These are phyloP conservation scores for Agriopis marginaria DNA, from an alignment of 2,888 invertebrate species.

Conservation along the genomic window DNA sequence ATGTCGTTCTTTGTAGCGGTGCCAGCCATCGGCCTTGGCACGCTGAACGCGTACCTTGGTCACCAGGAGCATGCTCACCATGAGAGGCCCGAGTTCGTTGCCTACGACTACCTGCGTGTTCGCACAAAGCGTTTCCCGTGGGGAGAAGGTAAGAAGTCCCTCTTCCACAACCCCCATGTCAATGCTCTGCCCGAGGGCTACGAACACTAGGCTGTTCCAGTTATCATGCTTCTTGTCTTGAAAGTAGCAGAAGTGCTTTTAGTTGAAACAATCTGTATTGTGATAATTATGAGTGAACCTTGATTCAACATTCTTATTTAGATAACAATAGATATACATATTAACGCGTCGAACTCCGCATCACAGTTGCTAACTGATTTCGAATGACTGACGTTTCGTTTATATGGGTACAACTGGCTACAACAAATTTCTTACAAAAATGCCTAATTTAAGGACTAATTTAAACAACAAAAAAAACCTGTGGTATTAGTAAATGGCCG, in stretches of 20 bases:
- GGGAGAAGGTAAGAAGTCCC: conserved; percentile 95
- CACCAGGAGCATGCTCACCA: conserved; percentile 85
- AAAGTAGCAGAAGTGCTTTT: conserved; percentile 51
- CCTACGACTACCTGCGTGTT: conserved; percentile 92
- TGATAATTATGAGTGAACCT: conserved; percentile 55
- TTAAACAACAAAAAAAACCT: too few relatives aligned
- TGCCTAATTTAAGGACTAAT: too few relatives aligned
- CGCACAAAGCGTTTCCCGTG: conserved; percentile 96
- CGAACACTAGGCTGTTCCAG: conserved; percentile 80
- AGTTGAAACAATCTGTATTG: conserved; percentile 63
- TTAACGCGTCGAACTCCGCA: too few relatives aligned
- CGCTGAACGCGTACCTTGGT: conserved; percentile 90
- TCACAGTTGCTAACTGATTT: too few relatives aligned
- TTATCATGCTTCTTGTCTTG: conserved; percentile 29
- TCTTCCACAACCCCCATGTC: conserved; percentile 94
- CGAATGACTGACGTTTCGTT: too few relatives aligned
- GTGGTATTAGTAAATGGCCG: too few relatives aligned
- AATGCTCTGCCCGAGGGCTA: conserved; percentile 94
- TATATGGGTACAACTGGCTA: too few relatives aligned
- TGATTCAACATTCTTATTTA: too few relatives aligned
- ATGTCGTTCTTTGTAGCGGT: conserved; percentile 91
- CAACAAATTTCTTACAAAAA: too few relatives aligned
- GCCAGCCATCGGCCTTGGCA: conserved; percentile 91
- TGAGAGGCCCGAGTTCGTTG: conserved; percentile 89
- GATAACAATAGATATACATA: too few relatives aligned